phyloP scores from a whole-genome alignment of 1,140 invertebrate genomes.

The Drosophila asahinai region DNA sequence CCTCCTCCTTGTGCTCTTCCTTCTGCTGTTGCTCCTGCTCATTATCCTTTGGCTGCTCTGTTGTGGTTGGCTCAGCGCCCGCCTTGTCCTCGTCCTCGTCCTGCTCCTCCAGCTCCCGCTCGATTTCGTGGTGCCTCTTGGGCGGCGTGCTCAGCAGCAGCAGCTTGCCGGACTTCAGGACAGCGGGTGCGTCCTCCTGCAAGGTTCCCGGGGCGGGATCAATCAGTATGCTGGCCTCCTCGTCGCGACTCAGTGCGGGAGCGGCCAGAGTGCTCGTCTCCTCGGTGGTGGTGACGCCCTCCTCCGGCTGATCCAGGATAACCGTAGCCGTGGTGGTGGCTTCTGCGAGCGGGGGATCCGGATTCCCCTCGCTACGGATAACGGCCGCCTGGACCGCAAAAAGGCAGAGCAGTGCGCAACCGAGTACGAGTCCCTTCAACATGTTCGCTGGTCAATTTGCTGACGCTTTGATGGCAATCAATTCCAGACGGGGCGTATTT shows the following conservation, averaged over 20 bases:
- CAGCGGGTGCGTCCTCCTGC: conserved; percentile 10
- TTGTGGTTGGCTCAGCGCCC: conserved; percentile 32
- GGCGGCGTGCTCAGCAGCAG: conserved; percentile 73
- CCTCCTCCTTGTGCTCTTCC: conserved; percentile 5
- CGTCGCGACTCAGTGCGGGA: conserved; percentile 54
- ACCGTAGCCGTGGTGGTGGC: conserved; percentile 26
- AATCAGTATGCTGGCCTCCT: conserved; percentile 59
- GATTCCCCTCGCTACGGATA: conserved; percentile 27
- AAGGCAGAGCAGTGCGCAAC: conserved; percentile 33
- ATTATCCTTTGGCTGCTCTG: conserved; percentile 23
- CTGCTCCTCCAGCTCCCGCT: conserved; percentile 62
- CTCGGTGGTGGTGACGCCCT: conserved; percentile 24
- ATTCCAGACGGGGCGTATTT: conserved; percentile 63
- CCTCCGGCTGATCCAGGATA: conserved; percentile 20
- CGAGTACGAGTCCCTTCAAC: conserved; percentile 61
- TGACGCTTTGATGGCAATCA: conserved; percentile 55
- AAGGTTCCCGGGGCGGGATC: conserved; percentile 64
- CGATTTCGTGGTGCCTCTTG: conserved; percentile 58
- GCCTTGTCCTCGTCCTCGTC: conserved; percentile 57
- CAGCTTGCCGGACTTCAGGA: conserved; percentile 63
- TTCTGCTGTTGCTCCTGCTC: neutral
- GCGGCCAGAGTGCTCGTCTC: conserved; percentile 25
- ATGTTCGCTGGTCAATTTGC: conserved; percentile 61
- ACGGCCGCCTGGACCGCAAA: conserved; percentile 40
- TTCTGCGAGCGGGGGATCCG: conserved; percentile 23